Evolutionary conservation across 2,888 invertebrate species (phyloP), one percentile per base, ranked within the genome.

Genomic region (Synanthedon andrenaeformis): DNA sequence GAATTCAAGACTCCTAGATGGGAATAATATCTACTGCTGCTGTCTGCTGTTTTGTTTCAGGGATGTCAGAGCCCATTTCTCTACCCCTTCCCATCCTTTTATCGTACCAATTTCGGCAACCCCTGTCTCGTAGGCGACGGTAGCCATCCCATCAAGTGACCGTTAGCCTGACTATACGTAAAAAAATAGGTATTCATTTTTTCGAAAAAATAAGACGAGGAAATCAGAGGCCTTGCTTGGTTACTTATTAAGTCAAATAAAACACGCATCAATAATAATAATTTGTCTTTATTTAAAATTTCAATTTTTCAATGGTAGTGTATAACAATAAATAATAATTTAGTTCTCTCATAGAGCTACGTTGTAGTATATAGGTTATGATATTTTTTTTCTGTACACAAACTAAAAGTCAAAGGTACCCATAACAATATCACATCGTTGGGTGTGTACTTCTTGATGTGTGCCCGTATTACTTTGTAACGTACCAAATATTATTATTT

Each of bases 401-500:
- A 83, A 85, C 84, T 82, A 82, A 85, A 81, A 81, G 76, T 78
- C 74, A 76, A 66, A 59, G 64, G 68, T 78, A 79, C 73, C 79
- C 79, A 79, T 78, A 80, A 78, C 79, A 79, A 79, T 84, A 84
- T 87, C 85, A 85, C 85, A 82, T 82, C 76, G 74, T 79, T 73
- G 76, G 74, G 78, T 80, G 76, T 82, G 81, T 82, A 79, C 74
- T 78, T 70, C 65, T 53, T 8, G 35, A 10, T 67, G 68, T 84
- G 83, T 81, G 82, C 83, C 84, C 85, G 64, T 64, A 56, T 72
- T 73, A 67, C 72, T 74, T 75, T 75, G 62, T 67, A 70, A 62
- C 13, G 49, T 49, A 35, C 35, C 35, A 35, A 35, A 35, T 13
- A 14, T 12, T 45, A 28, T 28, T 13, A 51, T 51, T 35, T 35